Percentiles rank a stretch among this genome's conserved stretches.
These are phyloP conservation scores for Antheraea pernyi DNA, from an alignment of 1,140 invertebrate genomes.

Conservation along the genomic window DNA sequence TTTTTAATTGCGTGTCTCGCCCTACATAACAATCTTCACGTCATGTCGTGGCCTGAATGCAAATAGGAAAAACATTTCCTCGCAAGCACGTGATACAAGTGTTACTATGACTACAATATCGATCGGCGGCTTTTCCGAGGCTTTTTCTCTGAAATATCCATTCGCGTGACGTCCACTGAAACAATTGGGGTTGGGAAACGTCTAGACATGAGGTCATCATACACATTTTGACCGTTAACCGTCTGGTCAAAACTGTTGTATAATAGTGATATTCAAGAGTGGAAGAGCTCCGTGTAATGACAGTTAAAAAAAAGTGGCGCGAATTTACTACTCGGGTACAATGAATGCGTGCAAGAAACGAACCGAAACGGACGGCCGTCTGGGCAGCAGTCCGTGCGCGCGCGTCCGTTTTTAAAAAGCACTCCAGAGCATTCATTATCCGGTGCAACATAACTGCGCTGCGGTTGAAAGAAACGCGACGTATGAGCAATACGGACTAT, in stretches of 20 bases:
- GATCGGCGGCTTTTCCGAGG: conserved; percentile 73
- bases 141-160: conserved; percentile 67
- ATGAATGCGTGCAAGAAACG: conserved; percentile 67
- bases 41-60: conserved; percentile 67
- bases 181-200: conserved; percentile 53
- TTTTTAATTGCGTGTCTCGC: neutral
- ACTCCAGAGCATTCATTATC: conserved; percentile 62
- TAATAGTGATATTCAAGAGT: neutral
- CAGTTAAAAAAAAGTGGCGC: conserved; percentile 20
- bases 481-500: conserved; percentile 63
- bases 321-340: conserved; percentile 45
- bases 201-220: conserved; percentile 38
- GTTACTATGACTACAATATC: conserved; percentile 73
- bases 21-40: conserved; percentile 22
- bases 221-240: neutral
- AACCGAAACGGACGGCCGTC: conserved; percentile 55
- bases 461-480: conserved; percentile 52
- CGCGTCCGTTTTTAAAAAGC: conserved; percentile 65
- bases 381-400: conserved; percentile 48
- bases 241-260: neutral
- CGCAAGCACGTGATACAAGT: conserved; percentile 66
- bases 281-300: neutral
- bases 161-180: conserved; percentile 71
- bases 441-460: conserved; percentile 67
- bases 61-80: conserved; percentile 66